A percentile compares a stretch with the other conserved stretches of the same genome.
These are phyloP conservation scores for Microtus pennsylvanicus DNA, from an alignment of 2,113 vertebrate species.

Conservation along the genomic window DNA sequence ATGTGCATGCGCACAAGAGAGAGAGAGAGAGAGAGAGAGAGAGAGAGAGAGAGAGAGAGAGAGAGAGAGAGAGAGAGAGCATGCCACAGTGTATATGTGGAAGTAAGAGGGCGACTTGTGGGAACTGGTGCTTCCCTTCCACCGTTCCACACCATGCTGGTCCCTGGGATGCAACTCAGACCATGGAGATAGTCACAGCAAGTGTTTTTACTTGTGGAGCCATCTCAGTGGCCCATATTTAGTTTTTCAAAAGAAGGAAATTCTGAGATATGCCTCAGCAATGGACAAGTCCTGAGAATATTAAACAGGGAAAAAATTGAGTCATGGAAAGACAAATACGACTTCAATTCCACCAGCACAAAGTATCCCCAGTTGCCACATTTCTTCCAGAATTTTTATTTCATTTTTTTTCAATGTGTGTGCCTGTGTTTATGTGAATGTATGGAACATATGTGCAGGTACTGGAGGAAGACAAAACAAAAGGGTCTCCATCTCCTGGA, in stretches of 20 bases:
- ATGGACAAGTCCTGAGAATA: not conserved
- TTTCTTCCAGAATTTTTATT: not conserved
- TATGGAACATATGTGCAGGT: not conserved
- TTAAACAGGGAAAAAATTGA: not conserved
- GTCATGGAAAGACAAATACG: not conserved
- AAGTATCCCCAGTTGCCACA: not conserved
- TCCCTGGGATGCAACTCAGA: not conserved
- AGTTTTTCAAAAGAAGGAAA: not conserved
- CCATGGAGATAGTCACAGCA: not conserved
- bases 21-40: too few relatives aligned
- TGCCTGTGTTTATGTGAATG: not conserved
- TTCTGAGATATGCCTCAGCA: not conserved
- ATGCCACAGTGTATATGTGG: not conserved
- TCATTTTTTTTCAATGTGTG: not conserved
- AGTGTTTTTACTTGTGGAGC: not conserved
- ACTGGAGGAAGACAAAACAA: not conserved
- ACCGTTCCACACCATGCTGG: not conserved
- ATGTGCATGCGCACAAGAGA: too few relatives aligned
- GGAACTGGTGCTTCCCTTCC: not conserved
- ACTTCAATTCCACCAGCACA: not conserved
- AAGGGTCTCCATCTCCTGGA: not conserved
- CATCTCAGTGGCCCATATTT: not conserved
- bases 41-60: too few relatives aligned
- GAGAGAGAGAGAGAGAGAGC: too few relatives aligned
- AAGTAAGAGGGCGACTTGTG: not conserved